Percentiles rank a stretch among this genome's conserved stretches.
phyloP scores from a whole-genome alignment of 30 jellyfish, hydroid and myxozoan genomes.

The Turritopsis rubra region DNA sequence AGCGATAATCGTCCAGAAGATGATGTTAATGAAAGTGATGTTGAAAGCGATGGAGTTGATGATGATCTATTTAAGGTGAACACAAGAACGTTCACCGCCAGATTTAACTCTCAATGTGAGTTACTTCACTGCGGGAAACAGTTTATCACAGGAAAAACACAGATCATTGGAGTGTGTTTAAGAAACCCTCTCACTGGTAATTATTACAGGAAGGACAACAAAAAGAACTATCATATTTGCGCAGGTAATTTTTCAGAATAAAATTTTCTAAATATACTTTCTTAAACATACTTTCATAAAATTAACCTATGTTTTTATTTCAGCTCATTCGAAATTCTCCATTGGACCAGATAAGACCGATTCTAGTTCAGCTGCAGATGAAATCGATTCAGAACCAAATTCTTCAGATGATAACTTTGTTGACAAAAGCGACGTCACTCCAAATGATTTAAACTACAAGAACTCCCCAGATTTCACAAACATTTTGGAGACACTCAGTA shows the following conservation, averaged over 20 bases:
- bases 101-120: not conserved
- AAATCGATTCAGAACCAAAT: not conserved
- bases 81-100: not conserved
- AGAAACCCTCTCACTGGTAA: not conserved
- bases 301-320: too few relatives aligned
- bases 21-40: not conserved
- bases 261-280: too few relatives aligned
- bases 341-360: not conserved
- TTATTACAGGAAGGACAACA: not conserved
- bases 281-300: not conserved
- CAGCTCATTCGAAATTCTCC: not conserved
- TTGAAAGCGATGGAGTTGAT: not conserved
- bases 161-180: not conserved
- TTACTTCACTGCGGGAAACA: not conserved
- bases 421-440: not conserved
- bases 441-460: not conserved
- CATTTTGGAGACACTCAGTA: not conserved
- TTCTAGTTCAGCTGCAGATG: not conserved
- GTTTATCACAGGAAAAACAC: not conserved
- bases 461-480: not conserved
- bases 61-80: not conserved
- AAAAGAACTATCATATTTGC: not conserved
- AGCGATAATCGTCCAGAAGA: not conserved
- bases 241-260: too few relatives aligned
- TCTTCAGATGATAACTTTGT: not conserved